Percentiles rank a stretch among this genome's conserved stretches.
These are phyloP conservation scores for Sesamia nonagrioides DNA, from an alignment of 1,140 invertebrate species.

Conservation along the genomic window DNA sequence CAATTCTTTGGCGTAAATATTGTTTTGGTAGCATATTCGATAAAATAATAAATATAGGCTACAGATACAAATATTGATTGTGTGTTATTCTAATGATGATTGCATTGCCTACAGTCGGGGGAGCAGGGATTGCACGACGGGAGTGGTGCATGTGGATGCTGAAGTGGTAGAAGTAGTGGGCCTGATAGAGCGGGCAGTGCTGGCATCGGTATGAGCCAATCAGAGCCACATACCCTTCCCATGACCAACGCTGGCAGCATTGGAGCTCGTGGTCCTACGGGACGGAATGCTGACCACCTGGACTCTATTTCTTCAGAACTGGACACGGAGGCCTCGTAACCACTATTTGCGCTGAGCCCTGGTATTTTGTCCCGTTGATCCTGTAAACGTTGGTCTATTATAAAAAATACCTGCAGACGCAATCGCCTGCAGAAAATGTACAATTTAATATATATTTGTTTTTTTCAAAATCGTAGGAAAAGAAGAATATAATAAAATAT, in stretches of 20 bases:
- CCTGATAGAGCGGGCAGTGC: conserved; percentile 73
- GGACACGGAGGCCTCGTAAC: conserved; percentile 71
- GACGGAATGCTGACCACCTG: conserved; percentile 81
- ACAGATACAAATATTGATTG: conserved; percentile 15
- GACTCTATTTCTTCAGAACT: conserved; percentile 74
- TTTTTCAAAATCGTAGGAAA: no score
- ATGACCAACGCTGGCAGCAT: conserved; percentile 79
- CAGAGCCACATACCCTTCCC: conserved; percentile 81
- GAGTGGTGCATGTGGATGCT: conserved; percentile 72
- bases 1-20: conserved; percentile 31
- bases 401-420: not conserved
- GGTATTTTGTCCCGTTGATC: conserved; percentile 67
- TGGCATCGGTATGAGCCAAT: conserved; percentile 80
- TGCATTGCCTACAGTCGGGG: conserved; percentile 81
- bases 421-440: no score
- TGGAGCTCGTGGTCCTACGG: conserved; percentile 75
- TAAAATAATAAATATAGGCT: conserved; percentile 28
- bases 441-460: no score
- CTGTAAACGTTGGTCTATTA: conserved; percentile 52
- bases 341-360: conserved; percentile 53
- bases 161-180: conserved; percentile 73
- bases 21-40: conserved; percentile 10
- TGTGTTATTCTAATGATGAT: conserved; percentile 63
- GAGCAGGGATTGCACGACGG: conserved; percentile 69
- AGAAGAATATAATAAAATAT: no score